phyloP scores from a whole-genome alignment of 2,113 vertebrate species.

The Cyprinodon tularosa region DNA sequence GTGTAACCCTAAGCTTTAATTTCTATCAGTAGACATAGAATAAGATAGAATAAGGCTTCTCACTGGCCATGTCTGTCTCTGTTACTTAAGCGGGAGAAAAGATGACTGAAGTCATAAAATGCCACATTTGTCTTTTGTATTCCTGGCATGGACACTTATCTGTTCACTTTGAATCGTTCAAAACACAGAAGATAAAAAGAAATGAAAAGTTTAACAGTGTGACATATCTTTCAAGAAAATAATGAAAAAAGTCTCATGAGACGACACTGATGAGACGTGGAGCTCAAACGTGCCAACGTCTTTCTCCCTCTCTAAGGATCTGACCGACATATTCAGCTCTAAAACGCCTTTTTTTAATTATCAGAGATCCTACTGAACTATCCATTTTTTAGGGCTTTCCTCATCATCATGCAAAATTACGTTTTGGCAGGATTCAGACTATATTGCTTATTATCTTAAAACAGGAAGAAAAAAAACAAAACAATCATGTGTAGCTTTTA shows the following conservation, averaged over 20 bases:
- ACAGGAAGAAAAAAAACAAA: no score
- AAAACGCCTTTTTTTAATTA: background rate
- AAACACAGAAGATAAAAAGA: background rate
- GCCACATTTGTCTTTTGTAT: background rate
- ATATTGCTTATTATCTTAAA: background rate
- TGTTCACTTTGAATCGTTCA: background rate
- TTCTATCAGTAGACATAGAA: constrained; percentile 21
- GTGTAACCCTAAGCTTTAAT: constrained; percentile 1
- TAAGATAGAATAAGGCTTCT: background rate
- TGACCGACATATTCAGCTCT: background rate
- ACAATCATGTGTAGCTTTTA: no score
- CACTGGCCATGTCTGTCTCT: background rate
- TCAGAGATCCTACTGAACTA: background rate
- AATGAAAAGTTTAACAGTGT: background rate
- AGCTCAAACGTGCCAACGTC: background rate
- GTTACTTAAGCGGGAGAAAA: background rate
- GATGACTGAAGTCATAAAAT: background rate
- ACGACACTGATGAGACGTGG: background rate
- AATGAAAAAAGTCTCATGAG: background rate
- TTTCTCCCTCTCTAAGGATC: background rate
- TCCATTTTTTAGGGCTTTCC: background rate
- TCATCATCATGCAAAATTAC: background rate
- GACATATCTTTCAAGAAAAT: background rate
- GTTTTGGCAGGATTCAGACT: background rate
- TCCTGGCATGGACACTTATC: background rate